These are phyloP conservation scores for Cacatua alba DNA, from an alignment of 2,113 vertebrate species.

Conservation along the genomic window DNA sequence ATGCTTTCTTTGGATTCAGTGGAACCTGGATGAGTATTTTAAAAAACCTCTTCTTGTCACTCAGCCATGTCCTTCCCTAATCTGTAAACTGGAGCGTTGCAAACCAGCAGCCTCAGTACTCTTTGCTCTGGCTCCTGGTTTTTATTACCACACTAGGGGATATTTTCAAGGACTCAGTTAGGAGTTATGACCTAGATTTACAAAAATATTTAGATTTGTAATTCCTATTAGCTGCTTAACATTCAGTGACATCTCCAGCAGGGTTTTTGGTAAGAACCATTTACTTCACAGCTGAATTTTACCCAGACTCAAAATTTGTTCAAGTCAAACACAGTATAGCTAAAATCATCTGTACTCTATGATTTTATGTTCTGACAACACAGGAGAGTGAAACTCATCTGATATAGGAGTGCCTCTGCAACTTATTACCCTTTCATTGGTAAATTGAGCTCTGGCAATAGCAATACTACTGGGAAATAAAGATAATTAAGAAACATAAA, in stretches of 20 bases:
- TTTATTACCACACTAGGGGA: not conserved
- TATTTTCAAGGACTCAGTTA: not conserved
- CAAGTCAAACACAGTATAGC: constrained; percentile 30
- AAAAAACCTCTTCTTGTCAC: not conserved
- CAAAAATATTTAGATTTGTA: not conserved
- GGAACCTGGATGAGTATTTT: not conserved
- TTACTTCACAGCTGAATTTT: not conserved
- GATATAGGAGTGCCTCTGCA: constrained; percentile 67
- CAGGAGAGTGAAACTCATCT: constrained; percentile 65
- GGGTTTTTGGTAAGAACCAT: not conserved
- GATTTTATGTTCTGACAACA: constrained; percentile 65
- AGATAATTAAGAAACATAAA: constrained; percentile 84
- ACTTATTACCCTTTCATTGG: constrained; percentile 75
- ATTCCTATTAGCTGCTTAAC: not conserved
- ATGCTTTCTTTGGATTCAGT: not conserved
- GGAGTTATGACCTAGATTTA: constrained; percentile 9
- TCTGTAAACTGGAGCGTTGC: not conserved
- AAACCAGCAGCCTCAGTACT: not conserved
- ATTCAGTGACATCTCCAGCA: not conserved
- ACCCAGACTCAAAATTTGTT: constrained; percentile 17
- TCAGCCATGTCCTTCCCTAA: not conserved
- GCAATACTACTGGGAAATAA: constrained; percentile 75
- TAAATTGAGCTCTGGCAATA: constrained; percentile 76
- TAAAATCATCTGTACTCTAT: constrained; percentile 35
- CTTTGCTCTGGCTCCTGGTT: not conserved